Percentiles rank a stretch among this genome's conserved stretches.
These are phyloP conservation scores for Mesopsocus fuscifrons DNA, from an alignment of 2,888 invertebrate species.

Conservation along the genomic window DNA sequence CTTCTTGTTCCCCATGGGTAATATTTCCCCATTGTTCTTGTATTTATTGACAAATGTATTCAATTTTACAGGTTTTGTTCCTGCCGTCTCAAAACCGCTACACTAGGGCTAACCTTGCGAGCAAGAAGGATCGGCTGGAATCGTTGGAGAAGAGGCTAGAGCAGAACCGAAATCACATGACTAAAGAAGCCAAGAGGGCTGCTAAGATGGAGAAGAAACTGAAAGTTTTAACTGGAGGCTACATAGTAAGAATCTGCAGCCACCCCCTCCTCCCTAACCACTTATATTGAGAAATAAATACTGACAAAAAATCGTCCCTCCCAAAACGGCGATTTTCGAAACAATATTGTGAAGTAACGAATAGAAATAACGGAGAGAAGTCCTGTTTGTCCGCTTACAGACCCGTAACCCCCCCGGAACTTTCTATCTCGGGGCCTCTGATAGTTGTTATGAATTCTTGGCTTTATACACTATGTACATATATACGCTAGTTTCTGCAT, in stretches of 20 bases:
- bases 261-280: not conserved
- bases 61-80: constrained; percentile 47
- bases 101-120: constrained; percentile 83
- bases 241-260: constrained; percentile 35
- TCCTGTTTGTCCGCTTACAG: no score
- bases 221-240: constrained; percentile 84
- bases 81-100: constrained; percentile 82
- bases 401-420: no score
- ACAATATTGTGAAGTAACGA: no score
- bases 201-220: constrained; percentile 96
- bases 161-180: constrained; percentile 89
- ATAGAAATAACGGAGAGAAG: no score
- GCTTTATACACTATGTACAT: no score
- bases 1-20: no score
- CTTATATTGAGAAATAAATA: not conserved
- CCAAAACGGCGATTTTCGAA: no score
- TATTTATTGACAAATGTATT: no score
- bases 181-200: constrained; percentile 87
- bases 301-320: not conserved
- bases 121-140: constrained; percentile 89
- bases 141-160: constrained; percentile 83
- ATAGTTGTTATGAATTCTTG: no score
- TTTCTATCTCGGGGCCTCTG: no score
- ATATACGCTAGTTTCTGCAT: no score
- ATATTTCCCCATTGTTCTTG: no score